These are phyloP conservation scores for Nixonia krombeini DNA, from an alignment of 1,140 invertebrate genomes.

Conservation along the genomic window DNA sequence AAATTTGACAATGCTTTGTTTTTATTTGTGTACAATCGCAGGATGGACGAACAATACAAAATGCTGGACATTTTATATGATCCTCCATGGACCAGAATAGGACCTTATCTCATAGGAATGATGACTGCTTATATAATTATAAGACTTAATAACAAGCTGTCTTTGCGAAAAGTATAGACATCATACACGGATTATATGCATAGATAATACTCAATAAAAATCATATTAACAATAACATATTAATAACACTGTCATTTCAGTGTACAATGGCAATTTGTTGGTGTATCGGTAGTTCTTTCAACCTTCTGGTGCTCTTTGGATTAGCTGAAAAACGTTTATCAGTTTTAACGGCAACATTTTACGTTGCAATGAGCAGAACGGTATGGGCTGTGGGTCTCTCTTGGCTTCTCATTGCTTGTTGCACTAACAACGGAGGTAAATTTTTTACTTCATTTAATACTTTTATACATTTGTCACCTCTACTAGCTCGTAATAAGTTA, in stretches of 20 bases:
- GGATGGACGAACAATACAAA: slow-evolving; percentile 64
- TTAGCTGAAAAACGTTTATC: slow-evolving; percentile 60
- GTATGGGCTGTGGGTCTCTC: slow-evolving; percentile 70
- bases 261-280: slow-evolving; percentile 54
- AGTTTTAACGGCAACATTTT: slow-evolving; percentile 59
- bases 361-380: slow-evolving; percentile 64
- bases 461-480: too few relatives aligned
- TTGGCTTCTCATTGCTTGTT: slow-evolving; percentile 72
- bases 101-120: slow-evolving; percentile 71
- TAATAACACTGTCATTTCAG: slow-evolving; percentile 52
- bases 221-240: neutral
- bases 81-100: slow-evolving; percentile 71
- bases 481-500: too few relatives aligned
- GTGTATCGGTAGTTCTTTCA: slow-evolving; percentile 62
- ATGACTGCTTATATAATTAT: slow-evolving; percentile 64
- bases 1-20: too few relatives aligned
- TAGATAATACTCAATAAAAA: too few relatives aligned
- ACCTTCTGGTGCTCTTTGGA: slow-evolving; percentile 67
- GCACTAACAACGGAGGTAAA: slow-evolving; percentile 66
- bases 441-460: too few relatives aligned
- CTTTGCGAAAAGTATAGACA: slow-evolving; percentile 61
- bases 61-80: slow-evolving; percentile 66
- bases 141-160: slow-evolving; percentile 61
- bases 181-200: too few relatives aligned
- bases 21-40: slow-evolving; percentile 17